Conservation (phyloP, 1,140 invertebrate species). For the Mycetomoellerius zeteki region DNA sequence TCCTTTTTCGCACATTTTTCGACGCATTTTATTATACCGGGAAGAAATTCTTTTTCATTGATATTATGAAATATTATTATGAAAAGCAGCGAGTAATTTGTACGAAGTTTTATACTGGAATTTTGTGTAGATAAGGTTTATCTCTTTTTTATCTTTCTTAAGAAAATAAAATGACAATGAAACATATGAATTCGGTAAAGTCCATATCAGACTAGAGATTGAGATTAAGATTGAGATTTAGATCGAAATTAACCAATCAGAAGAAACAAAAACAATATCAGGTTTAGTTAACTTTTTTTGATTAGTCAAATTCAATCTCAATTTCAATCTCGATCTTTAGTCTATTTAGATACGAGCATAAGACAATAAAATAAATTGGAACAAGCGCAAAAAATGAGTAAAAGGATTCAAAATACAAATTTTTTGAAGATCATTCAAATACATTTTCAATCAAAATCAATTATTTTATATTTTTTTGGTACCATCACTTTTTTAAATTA, state of each 20-base stretch:
- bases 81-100: neutral
- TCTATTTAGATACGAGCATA: no score
- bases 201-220: no score
- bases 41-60: neutral
- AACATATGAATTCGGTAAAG: neutral
- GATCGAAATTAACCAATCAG: no score
- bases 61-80: constrained; percentile 8
- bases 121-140: constrained; percentile 3
- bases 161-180: neutral
- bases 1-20: neutral
- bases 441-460: neutral
- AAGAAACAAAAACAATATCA: no score
- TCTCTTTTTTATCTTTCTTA: neutral
- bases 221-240: no score
- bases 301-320: no score
- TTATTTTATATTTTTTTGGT: neutral
- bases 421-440: neutral
- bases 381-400: neutral
- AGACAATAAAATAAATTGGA: neutral
- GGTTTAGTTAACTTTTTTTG: no score
- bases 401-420: neutral
- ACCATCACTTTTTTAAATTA: neutral
- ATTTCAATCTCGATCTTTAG: no score
- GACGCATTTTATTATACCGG: neutral
- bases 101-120: neutral